Percentiles rank a stretch among this genome's conserved stretches.
phyloP scores from a whole-genome alignment of 2,888 invertebrate species.

The Phaedon cochleariae region DNA sequence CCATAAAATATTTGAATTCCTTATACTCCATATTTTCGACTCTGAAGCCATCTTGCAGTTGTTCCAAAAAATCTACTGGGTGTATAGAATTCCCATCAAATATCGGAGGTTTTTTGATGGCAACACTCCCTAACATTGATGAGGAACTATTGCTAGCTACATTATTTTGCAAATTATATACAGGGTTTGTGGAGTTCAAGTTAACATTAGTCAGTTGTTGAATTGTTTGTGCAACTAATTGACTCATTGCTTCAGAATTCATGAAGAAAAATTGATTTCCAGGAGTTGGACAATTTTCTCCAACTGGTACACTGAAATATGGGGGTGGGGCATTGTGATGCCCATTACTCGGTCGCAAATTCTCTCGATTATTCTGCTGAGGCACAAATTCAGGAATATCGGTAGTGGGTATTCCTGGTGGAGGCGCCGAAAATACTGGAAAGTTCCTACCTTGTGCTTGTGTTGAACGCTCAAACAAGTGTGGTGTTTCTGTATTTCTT shows the following conservation, averaged over 20 bases:
- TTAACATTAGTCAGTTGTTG: background rate
- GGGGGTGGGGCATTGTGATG: background rate
- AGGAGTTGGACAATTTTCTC: background rate
- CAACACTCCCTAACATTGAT: background rate
- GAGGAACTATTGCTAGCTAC: too few species aligned
- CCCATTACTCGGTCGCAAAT: background rate
- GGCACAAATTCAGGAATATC: background rate
- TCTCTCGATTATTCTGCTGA: background rate
- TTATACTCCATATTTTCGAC: background rate
- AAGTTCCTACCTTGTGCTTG: background rate
- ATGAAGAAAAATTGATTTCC: background rate
- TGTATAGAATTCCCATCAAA: background rate
- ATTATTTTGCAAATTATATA: too few species aligned
- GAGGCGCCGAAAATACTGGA: background rate
- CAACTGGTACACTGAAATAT: background rate
- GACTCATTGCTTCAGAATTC: background rate
- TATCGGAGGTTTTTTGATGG: background rate
- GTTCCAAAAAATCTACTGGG: background rate
- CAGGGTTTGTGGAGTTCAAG: background rate
- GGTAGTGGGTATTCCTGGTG: background rate
- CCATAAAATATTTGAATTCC: background rate
- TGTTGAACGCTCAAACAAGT: background rate
- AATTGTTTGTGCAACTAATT: background rate
- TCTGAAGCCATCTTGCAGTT: constrained; percentile 4
- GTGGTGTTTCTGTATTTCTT: background rate